phyloP scores from a whole-genome alignment of 2,113 vertebrate species.

The Clarias batrachus region DNA sequence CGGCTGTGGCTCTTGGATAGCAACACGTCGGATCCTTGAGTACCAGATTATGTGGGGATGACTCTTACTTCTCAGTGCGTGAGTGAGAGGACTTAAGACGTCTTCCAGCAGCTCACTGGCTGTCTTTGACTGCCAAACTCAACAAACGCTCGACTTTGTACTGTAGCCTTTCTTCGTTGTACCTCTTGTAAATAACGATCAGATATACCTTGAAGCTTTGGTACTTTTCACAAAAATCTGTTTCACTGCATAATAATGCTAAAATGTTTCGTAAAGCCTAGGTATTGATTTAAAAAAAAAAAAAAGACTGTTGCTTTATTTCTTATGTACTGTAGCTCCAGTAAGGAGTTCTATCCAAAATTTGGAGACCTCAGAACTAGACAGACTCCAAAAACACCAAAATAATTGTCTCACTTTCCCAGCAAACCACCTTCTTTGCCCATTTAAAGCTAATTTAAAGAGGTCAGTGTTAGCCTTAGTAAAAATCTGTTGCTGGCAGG shows the following conservation, averaged over 20 bases:
- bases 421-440: slow-evolving; percentile 17
- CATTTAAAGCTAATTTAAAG: slow-evolving; percentile 38
- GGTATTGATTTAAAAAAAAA: neutral
- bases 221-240: neutral
- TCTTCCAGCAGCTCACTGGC: slow-evolving; percentile 58
- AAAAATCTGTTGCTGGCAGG: slow-evolving; percentile 63
- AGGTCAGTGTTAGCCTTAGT: slow-evolving; percentile 57
- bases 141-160: slow-evolving; percentile 37
- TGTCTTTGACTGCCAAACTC: slow-evolving; percentile 53
- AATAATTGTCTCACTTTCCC: slow-evolving; percentile 30
- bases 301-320: neutral
- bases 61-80: slow-evolving; percentile 46
- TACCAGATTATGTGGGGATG: slow-evolving; percentile 51
- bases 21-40: slow-evolving; percentile 54
- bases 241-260: no score
- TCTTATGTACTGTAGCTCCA: neutral
- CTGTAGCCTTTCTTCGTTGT: slow-evolving; percentile 8
- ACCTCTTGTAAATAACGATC: neutral
- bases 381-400: slow-evolving; percentile 1
- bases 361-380: slow-evolving; percentile 5
- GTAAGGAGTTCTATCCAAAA: neutral
- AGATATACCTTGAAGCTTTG: neutral
- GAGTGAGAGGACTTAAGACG: slow-evolving; percentile 60
- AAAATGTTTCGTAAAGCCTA: neutral
- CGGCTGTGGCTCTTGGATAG: slow-evolving; percentile 62